Conservation (phyloP, 2,113 vertebrate species). For the Tichodroma muraria region DNA sequence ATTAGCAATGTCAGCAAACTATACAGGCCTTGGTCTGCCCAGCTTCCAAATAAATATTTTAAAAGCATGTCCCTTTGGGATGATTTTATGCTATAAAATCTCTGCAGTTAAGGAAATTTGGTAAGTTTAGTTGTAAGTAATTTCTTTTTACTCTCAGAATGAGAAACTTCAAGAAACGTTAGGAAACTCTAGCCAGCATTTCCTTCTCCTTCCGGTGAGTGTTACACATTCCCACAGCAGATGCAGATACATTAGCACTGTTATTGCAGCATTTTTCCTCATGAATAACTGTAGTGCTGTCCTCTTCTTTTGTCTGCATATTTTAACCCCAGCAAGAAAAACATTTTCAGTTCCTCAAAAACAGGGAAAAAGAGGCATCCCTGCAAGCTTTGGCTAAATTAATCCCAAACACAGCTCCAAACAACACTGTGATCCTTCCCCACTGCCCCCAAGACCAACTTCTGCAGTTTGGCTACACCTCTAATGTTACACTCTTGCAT, state of each 20-base stretch:
- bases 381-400: background rate
- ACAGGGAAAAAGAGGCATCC: background rate
- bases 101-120: background rate
- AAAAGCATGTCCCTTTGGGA: background rate
- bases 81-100: background rate
- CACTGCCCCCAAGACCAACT: accelerated
- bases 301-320: background rate
- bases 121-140: background rate
- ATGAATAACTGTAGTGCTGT: background rate
- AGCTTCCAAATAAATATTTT: background rate
- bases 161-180: background rate
- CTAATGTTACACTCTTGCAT: background rate
- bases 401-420: background rate
- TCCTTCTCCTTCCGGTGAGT: background rate
- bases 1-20: background rate
- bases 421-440: background rate
- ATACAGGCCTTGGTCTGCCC: background rate
- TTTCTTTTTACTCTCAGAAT: background rate
- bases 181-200: background rate
- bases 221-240: background rate
- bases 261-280: background rate
- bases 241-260: background rate
- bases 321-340: background rate
- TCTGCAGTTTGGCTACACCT: background rate
- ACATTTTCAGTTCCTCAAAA: background rate